phyloP scores from a whole-genome alignment of 2,888 invertebrate genomes.

The Drosophila setosimentum region DNA sequence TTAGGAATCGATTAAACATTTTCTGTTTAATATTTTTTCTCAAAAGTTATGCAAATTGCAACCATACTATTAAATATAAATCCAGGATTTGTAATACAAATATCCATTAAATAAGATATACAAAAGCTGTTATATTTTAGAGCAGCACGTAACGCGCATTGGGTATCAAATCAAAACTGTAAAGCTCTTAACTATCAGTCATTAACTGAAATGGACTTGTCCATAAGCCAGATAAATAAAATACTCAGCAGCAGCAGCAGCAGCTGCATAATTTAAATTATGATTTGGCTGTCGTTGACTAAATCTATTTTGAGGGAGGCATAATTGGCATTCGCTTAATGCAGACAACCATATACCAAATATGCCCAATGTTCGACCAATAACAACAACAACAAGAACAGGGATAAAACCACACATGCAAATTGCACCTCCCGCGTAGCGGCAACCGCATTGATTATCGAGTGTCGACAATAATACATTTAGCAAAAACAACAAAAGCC shows the following conservation, averaged over 20 bases:
- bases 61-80: not conserved
- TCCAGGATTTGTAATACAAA: not conserved
- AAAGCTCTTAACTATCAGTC: constrained; percentile 24
- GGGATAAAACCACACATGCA: constrained; percentile 53
- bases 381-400: constrained; percentile 20
- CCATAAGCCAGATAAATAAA: constrained; percentile 6
- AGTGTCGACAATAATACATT: constrained; percentile 35
- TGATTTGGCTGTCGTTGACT: constrained; percentile 60
- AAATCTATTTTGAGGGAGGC: constrained; percentile 62
- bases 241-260: constrained; percentile 32
- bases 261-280: constrained; percentile 67
- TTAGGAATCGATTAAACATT: not conserved
- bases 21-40: not conserved
- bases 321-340: constrained; percentile 65
- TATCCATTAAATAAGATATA: not conserved
- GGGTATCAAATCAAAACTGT: constrained; percentile 18
- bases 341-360: constrained; percentile 27
- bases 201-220: constrained; percentile 15
- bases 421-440: constrained; percentile 56
- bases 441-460: constrained; percentile 71
- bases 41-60: not conserved
- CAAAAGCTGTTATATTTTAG: not conserved
- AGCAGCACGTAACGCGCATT: constrained; percentile 1
- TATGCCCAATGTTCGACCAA: constrained; percentile 14
- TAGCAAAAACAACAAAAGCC: constrained; percentile 33